Evolutionary conservation across 2,113 vertebrate species (phyloP).

Genomic region (Oxyura jamaicensis): DNA sequence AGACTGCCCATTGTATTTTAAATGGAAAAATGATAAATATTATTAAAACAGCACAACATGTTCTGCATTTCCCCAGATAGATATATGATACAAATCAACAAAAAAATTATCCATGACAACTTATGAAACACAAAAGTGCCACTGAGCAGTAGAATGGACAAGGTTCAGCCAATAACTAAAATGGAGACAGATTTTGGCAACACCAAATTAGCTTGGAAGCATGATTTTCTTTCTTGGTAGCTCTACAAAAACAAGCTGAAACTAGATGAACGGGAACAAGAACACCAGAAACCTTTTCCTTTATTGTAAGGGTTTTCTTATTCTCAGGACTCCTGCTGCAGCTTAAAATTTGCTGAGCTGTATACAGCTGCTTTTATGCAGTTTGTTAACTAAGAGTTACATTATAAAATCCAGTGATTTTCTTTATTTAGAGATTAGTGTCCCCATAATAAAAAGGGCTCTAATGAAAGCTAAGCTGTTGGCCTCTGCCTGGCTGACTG

Average conservation of each 20-base stretch:
- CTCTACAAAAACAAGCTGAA: background rate
- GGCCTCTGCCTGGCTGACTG: background rate
- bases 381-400: background rate
- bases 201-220: background rate
- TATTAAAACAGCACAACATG: background rate
- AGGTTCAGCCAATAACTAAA: background rate
- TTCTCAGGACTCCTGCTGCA: background rate
- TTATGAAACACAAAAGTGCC: background rate
- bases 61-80: background rate
- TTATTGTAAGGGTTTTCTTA: background rate
- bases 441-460: background rate
- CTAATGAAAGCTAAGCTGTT: background rate
- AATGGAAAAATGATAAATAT: background rate
- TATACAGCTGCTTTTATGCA: background rate
- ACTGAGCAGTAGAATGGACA: background rate
- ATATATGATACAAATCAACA: background rate
- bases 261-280: background rate
- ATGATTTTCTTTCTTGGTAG: background rate
- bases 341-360: background rate
- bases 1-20: background rate
- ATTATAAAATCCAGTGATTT: background rate
- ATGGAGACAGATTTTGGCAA: background rate
- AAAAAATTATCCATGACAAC: background rate
- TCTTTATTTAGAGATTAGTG: slow-evolving; percentile 21
- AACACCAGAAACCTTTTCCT: background rate